Percentiles rank a stretch among this genome's conserved stretches.
Conservation (phyloP, 2,888 invertebrate genomes). For the Spisula solida region DNA sequence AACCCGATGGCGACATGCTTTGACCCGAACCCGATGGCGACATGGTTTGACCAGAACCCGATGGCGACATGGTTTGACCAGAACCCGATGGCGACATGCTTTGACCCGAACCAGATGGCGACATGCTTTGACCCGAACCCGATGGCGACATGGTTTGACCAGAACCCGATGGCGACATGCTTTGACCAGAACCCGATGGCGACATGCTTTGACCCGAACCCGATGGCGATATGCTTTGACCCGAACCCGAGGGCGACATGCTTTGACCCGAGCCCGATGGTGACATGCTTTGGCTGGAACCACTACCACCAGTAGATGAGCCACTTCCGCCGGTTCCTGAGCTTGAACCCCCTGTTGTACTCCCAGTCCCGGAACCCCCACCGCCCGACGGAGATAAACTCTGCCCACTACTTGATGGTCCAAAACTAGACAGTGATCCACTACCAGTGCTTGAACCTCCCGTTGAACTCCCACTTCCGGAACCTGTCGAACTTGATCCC, state of each 20-base stretch:
- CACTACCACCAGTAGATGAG: conserved; percentile 26
- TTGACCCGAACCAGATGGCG: conserved; percentile 28
- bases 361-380: no score
- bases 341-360: no score
- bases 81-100: conserved; percentile 16
- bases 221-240: conserved; percentile 42
- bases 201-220: conserved; percentile 42
- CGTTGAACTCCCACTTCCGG: neutral
- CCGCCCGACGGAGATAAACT: conserved; percentile 14
- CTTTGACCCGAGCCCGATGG: conserved; percentile 24
- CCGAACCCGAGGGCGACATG: conserved; percentile 29
- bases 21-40: conserved; percentile 28
- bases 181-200: conserved; percentile 32
- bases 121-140: conserved; percentile 37
- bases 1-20: conserved; percentile 33
- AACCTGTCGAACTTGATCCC: conserved; percentile 17
- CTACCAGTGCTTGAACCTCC: neutral
- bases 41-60: conserved; percentile 41
- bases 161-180: conserved; percentile 29
- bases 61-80: conserved; percentile 45
- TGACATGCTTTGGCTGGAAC: conserved; percentile 38
- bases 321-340: conserved; percentile 35
- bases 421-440: neutral
- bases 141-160: conserved; percentile 54
- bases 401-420: conserved; percentile 39